phyloP scores from a whole-genome alignment of 2,797 vertebrate species.

The Argentina silus region DNA sequence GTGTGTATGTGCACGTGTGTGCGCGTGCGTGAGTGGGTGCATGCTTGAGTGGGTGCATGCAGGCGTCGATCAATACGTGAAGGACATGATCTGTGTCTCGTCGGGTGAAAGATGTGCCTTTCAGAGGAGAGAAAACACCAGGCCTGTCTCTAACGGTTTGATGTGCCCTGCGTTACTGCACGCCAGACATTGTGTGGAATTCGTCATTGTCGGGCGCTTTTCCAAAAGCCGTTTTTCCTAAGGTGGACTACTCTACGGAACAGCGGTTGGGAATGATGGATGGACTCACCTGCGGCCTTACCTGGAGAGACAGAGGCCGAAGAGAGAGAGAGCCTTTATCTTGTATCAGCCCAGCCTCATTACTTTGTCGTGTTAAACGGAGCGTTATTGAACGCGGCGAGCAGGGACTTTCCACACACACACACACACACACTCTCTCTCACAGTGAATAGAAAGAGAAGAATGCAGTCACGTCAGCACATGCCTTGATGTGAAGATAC shows the following conservation, averaged over 20 bases:
- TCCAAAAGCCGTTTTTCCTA: background rate
- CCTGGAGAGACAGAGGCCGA: constrained; percentile 4
- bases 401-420: constrained; percentile 52
- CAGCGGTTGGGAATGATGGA: background rate
- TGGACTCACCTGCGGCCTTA: constrained; percentile 28
- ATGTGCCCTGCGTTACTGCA: background rate
- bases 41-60: background rate
- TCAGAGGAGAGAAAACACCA: background rate
- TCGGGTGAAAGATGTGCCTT: background rate
- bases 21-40: background rate
- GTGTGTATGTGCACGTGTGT: constrained; percentile 10
- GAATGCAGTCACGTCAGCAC: constrained; percentile 72
- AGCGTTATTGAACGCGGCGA: constrained; percentile 41
- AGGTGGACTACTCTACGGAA: background rate
- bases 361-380: constrained; percentile 37
- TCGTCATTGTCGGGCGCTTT: background rate
- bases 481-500: constrained; percentile 63
- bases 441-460: constrained; percentile 33
- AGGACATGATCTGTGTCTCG: constrained; percentile 13
- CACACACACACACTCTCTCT: constrained; percentile 9
- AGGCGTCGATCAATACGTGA: constrained; percentile 6
- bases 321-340: constrained; percentile 43
- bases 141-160: background rate
- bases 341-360: constrained; percentile 39
- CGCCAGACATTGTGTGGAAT: background rate